Evolutionary conservation across 2,113 vertebrate species (phyloP), one percentile per base, ranked within the genome.

Genomic region (Laterallus jamaicensis): DNA sequence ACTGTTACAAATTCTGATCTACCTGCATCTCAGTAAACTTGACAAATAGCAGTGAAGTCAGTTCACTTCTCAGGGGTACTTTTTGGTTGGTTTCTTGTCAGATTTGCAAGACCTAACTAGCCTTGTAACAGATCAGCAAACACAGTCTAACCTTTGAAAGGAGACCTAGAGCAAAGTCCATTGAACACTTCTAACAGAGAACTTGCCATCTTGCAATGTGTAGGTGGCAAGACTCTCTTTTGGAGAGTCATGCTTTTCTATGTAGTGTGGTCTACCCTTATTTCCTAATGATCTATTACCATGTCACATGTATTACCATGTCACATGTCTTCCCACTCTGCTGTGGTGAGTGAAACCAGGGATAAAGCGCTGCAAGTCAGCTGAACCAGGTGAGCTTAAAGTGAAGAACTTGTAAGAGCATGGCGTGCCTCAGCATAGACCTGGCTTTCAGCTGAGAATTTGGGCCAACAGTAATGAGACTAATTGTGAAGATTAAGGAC

Each of bases 401-500:
- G 6, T 40, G 76, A 55, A 71, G 47, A 75, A 64, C n/a, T 40
- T 75, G 29, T 44, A 71, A 50, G 68, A 83, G 9, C 12, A 3
- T 26, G 13, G 17, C 44, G 8, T 75, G 9, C 26, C 40, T 87
- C 29, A 69, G 59, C 60, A 40, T 12, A 91, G 54, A 24, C 39
- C 44, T 91, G 0, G 2, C 55, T 69, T 77, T 42, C 44, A 37
- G 29, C 64, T 69, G 84, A 66, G 59, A 86, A 81, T 69, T 39
- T 89, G 77, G 64, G 44, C 84, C 82, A 89, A 15, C 22, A 37
- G 25, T 74, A 91, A 56, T 60, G 55, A 91, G 35, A 66, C 39
- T 89, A 76, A 80, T 55, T 83, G 75, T 76, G 50, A 91, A 81
- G 44, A 93, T 60, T 81, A 89, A 91, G 32, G 39, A 66, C 50